Evolutionary conservation across 2,113 vertebrate genomes (phyloP).

Genomic region (Narcine bancroftii): DNA sequence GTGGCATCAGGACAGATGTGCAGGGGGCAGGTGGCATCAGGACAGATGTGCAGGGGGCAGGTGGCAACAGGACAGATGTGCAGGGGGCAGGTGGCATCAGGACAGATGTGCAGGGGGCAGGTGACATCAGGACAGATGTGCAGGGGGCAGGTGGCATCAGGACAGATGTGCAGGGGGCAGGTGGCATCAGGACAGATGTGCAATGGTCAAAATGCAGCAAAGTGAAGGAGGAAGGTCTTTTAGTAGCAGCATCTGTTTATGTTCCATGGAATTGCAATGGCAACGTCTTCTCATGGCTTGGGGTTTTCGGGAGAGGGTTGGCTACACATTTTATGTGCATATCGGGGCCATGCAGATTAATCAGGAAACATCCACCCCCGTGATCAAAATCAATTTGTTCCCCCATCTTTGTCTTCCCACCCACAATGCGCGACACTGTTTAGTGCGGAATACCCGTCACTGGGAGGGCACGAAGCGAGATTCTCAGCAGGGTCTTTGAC

Average conservation of each 20-base stretch:
- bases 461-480: neutral
- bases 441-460: neutral
- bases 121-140: too few relatives aligned
- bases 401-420: neutral
- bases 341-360: neutral
- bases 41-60: too few relatives aligned
- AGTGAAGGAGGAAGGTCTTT: neutral
- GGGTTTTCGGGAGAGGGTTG: neutral
- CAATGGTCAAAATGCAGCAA: neutral
- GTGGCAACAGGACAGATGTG: slow-evolving; percentile 28
- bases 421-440: neutral
- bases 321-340: neutral
- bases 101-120: slow-evolving; percentile 8
- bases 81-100: too few relatives aligned
- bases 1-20: neutral
- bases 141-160: slow-evolving; percentile 1
- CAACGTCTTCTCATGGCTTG: neutral
- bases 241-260: too few relatives aligned
- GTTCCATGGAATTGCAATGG: neutral
- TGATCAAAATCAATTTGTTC: neutral
- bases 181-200: neutral
- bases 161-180: too few relatives aligned
- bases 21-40: too few relatives aligned
- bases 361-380: too few relatives aligned
- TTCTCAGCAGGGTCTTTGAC: neutral